Conservation (phyloP, 2,797 vertebrate species). For the Halcyon chelicuti region DNA sequence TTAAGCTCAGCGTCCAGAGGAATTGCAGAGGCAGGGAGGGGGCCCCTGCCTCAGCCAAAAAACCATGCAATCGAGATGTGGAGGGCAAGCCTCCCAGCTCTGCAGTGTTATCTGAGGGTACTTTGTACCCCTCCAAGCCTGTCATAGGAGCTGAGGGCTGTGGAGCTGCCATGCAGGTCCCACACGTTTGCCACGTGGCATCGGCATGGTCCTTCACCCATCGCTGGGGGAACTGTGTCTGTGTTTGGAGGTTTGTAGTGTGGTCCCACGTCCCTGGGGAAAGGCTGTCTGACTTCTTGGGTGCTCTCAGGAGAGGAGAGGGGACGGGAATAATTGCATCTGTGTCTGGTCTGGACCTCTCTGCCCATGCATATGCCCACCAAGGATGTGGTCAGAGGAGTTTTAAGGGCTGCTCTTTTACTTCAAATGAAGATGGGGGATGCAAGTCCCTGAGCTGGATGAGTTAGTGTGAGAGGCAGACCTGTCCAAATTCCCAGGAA, state of each 20-base stretch:
- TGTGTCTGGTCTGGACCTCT: not conserved
- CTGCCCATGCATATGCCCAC: not conserved
- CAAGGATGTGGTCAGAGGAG: not conserved
- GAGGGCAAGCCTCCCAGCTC: not conserved
- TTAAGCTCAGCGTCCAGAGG: not conserved
- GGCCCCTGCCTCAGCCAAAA: not conserved
- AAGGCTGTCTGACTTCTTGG: not conserved
- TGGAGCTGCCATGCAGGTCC: fast-evolving
- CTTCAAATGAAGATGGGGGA: not conserved
- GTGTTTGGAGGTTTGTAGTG: not conserved
- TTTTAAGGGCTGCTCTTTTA: not conserved
- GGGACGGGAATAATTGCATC: not conserved
- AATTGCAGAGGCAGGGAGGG: not conserved
- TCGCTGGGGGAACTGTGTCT: not conserved
- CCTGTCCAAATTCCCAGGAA: not conserved
- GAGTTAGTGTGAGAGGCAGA: not conserved
- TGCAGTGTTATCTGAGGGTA: fast-evolving
- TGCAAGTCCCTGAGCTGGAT: not conserved
- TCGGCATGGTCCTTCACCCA: not conserved
- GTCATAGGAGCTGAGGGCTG: fast-evolving
- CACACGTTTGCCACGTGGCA: fast-evolving
- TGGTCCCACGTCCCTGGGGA: fast-evolving
- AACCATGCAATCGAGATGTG: fast-evolving
- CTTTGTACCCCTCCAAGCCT: not conserved
- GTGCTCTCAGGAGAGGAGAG: not conserved